Percentiles rank a stretch among this genome's conserved stretches.
Conservation (phyloP, 2,797 vertebrate genomes). For the Simalia tracyae region DNA sequence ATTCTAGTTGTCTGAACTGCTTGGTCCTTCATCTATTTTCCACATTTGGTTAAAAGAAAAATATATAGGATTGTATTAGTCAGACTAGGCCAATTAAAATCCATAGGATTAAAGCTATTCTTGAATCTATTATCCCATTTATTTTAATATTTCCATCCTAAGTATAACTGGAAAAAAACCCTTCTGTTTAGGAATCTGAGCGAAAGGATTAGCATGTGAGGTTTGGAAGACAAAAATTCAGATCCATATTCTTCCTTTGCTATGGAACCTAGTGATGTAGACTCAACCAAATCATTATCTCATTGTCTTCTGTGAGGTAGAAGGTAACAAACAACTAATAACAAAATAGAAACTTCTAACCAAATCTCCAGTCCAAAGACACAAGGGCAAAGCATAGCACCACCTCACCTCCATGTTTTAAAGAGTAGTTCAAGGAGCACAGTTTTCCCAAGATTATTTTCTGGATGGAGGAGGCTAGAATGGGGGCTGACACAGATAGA, state of each 20-base stretch:
- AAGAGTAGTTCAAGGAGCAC: background rate
- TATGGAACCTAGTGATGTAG: background rate
- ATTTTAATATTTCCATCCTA: background rate
- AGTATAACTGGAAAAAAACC: background rate
- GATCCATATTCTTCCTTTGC: background rate
- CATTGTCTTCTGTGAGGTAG: background rate
- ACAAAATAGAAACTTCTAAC: background rate
- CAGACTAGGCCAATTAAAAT: background rate
- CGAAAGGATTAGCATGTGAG: background rate
- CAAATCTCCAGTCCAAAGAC: background rate
- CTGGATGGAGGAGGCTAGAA: background rate
- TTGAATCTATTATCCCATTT: background rate
- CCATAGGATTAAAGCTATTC: background rate
- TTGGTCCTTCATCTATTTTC: background rate
- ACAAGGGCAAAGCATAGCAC: background rate
- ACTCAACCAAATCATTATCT: background rate
- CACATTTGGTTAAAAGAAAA: background rate
- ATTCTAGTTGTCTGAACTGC: background rate
- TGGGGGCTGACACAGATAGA: background rate
- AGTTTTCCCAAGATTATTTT: background rate
- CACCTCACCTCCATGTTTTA: background rate
- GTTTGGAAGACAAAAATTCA: too few relatives aligned
- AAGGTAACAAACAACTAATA: background rate
- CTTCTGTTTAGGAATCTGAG: background rate
- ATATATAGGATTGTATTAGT: background rate